Conservation (phyloP, 1,140 invertebrate species). For the Tetramorium parvispinum region DNA sequence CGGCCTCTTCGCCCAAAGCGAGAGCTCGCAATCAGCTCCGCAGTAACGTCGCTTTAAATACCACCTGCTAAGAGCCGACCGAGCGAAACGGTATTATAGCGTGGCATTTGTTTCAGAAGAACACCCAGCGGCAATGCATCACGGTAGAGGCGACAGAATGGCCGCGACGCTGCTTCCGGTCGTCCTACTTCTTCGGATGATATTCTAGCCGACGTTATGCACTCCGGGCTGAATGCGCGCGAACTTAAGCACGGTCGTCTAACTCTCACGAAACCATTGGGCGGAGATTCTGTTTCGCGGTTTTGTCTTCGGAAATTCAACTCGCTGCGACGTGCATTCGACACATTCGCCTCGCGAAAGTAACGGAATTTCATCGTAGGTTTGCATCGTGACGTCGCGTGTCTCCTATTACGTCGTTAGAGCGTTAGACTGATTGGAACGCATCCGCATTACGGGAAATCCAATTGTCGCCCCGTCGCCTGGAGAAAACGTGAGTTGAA, state of each 20-base stretch:
- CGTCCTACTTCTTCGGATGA: conserved; percentile 74
- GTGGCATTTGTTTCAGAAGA: conserved; percentile 83
- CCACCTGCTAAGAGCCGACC: conserved; percentile 36
- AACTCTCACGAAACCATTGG: conserved; percentile 35
- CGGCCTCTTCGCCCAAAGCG: conserved; percentile 3
- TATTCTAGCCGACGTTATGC: conserved; percentile 72
- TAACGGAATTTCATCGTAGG: conserved; percentile 29
- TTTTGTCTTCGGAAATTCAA: conserved; percentile 43
- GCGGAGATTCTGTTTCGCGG: conserved; percentile 45
- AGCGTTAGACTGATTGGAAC: conserved; percentile 21
- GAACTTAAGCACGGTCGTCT: conserved; percentile 39
- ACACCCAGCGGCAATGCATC: conserved; percentile 86
- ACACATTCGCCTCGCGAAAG: conserved; percentile 23
- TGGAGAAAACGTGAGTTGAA: conserved; percentile 3
- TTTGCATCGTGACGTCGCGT: conserved; percentile 3
- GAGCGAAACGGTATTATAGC: conserved; percentile 50
- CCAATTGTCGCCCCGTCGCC: conserved; percentile 11
- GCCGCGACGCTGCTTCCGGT: conserved; percentile 74
- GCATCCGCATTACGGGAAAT: conserved; percentile 6
- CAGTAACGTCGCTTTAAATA: conserved; percentile 26
- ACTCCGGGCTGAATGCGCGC: conserved; percentile 40
- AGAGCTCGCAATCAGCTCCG: background rate
- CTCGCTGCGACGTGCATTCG: conserved; percentile 44
- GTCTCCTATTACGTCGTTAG: conserved; percentile 39
- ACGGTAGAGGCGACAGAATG: conserved; percentile 80